Percentiles rank a stretch among this genome's conserved stretches.
phyloP scores from a whole-genome alignment of 2,888 invertebrate genomes.

The Pegoplata infirma region DNA sequence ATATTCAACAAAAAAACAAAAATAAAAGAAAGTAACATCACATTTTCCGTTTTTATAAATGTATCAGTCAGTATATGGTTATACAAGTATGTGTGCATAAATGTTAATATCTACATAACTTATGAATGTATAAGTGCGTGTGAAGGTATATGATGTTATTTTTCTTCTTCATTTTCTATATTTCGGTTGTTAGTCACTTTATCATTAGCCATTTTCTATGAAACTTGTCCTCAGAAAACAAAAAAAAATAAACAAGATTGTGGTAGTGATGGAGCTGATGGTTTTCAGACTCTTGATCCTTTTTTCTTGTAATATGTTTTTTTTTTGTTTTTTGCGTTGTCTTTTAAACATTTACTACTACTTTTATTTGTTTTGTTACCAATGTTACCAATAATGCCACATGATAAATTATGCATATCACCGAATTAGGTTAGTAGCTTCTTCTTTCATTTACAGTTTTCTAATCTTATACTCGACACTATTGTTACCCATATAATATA shows the following conservation, averaged over 20 bases:
- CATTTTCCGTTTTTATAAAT: not conserved
- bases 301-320: too few relatives aligned
- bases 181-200: not conserved
- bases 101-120: not conserved
- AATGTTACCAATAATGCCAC: slow-evolving; percentile 59
- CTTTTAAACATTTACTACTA: slow-evolving; percentile 8
- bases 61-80: too few relatives aligned
- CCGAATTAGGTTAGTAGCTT: slow-evolving; percentile 46
- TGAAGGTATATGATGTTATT: not conserved
- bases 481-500: slow-evolving; percentile 24
- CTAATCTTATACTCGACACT: slow-evolving; percentile 19
- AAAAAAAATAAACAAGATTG: too few relatives aligned
- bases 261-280: not conserved
- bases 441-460: slow-evolving; percentile 10
- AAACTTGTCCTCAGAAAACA: slow-evolving; percentile 2
- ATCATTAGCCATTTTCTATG: slow-evolving; percentile 44
- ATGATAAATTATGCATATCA: slow-evolving; percentile 64
- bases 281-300: not conserved
- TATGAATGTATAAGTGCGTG: slow-evolving; percentile 27
- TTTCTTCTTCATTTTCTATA: not conserved
- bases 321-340: not conserved
- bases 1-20: too few relatives aligned
- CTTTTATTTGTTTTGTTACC: slow-evolving; percentile 44
- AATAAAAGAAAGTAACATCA: slow-evolving; percentile 19
- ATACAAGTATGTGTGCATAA: not conserved